phyloP scores from a whole-genome alignment of 2,113 vertebrate genomes.

The Gracilinanus agilis region DNA sequence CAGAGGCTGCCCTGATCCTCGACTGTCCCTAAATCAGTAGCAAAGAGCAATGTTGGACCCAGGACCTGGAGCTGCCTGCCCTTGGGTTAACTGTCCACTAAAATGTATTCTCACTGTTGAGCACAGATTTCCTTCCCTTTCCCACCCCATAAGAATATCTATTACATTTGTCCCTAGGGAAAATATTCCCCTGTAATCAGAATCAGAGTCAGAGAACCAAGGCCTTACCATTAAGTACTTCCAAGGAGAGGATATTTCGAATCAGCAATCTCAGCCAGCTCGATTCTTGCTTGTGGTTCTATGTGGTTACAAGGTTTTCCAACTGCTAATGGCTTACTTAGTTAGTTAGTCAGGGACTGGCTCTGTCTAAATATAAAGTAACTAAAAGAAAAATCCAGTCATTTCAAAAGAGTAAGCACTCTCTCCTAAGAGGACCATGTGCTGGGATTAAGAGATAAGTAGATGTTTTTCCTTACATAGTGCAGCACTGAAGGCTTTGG shows the following conservation, averaged over 20 bases:
- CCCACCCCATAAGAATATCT: neutral
- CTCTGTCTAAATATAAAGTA: neutral
- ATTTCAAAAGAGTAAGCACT: neutral
- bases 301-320: neutral
- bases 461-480: neutral
- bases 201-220: neutral
- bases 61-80: neutral
- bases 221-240: neutral
- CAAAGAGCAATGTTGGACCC: neutral
- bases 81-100: neutral
- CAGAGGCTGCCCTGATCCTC: neutral
- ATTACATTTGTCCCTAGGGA: neutral
- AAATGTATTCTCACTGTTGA: neutral
- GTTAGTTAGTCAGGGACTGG: neutral
- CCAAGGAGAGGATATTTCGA: neutral
- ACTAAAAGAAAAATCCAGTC: neutral
- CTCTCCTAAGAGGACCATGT: neutral
- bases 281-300: neutral
- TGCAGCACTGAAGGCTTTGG: neutral
- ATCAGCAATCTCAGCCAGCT: neutral
- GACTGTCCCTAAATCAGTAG: neutral
- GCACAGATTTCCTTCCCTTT: neutral
- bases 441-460: neutral
- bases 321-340: neutral
- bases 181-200: neutral